These are phyloP conservation scores for Arvicanthis niloticus DNA, from an alignment of 2,113 vertebrate genomes.

Conservation along the genomic window DNA sequence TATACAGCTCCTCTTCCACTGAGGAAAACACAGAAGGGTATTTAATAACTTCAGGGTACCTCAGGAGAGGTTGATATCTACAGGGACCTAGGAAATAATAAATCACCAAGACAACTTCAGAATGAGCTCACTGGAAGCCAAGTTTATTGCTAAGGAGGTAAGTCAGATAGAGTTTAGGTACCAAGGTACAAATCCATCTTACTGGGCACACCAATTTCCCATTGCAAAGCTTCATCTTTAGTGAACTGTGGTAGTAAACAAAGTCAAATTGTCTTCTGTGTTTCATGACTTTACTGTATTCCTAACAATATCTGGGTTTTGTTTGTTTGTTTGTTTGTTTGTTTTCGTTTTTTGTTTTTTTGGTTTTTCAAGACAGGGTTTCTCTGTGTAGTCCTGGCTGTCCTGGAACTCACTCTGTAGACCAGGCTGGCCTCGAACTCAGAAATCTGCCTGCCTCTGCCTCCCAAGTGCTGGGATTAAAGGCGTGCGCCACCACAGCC, in stretches of 20 bases:
- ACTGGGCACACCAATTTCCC: rapidly evolving
- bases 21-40: not conserved
- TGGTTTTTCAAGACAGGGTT: too few species aligned
- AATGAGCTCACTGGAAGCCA: not conserved
- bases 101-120: not conserved
- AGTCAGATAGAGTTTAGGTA: not conserved
- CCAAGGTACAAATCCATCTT: rapidly evolving
- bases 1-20: not conserved
- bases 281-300: not conserved
- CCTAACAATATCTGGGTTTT: not conserved
- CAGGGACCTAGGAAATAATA: slow-evolving; percentile 43
- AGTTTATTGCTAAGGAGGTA: not conserved
- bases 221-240: rapidly evolving
- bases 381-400: too few species aligned
- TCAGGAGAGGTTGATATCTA: not conserved
- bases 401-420: too few species aligned
- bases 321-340: too few species aligned
- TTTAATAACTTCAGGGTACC: not conserved
- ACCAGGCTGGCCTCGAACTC: too few species aligned
- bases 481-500: too few species aligned
- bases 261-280: not conserved
- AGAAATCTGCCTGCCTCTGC: too few species aligned
- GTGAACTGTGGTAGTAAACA: not conserved
- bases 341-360: too few species aligned
- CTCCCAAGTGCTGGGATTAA: too few species aligned